These are phyloP conservation scores for Ligdia adustata DNA, from an alignment of 2,888 invertebrate species.

Conservation along the genomic window DNA sequence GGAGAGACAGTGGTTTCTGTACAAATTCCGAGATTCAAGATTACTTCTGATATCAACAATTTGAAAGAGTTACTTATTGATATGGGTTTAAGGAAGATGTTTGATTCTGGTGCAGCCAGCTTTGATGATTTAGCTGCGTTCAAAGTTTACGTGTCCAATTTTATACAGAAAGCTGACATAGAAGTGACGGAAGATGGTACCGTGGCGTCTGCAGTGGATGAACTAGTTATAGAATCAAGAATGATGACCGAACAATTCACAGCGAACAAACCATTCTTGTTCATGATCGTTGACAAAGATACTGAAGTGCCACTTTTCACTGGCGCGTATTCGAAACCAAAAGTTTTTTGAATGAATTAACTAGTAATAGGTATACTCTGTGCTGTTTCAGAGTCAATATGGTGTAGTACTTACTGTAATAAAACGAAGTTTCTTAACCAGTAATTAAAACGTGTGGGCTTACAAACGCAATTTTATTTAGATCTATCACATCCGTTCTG, in stretches of 20 bases:
- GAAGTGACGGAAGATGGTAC: slow-evolving; percentile 71
- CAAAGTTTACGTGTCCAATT: slow-evolving; percentile 54
- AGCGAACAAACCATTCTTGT: slow-evolving; percentile 68
- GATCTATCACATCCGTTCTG: too few relatives aligned
- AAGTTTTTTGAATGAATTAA: slow-evolving; percentile 43
- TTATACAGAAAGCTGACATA: slow-evolving; percentile 70
- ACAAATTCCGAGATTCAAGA: slow-evolving; percentile 84
- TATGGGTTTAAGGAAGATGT: slow-evolving; percentile 66
- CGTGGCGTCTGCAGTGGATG: slow-evolving; percentile 52
- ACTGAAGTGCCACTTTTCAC: slow-evolving; percentile 59
- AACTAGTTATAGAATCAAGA: slow-evolving; percentile 45
- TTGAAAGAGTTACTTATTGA: slow-evolving; percentile 70
- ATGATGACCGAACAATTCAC: slow-evolving; percentile 47
- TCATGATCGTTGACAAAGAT: slow-evolving; percentile 65
- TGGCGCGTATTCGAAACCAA: slow-evolving; percentile 71
- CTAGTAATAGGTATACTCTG: too few relatives aligned
- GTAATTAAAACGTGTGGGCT: too few relatives aligned
- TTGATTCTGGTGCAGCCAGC: slow-evolving; percentile 50
- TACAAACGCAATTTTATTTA: too few relatives aligned
- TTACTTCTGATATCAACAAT: slow-evolving; percentile 74
- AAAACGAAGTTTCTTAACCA: too few relatives aligned
- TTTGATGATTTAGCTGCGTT: slow-evolving; percentile 53
- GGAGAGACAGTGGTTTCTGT: slow-evolving; percentile 75
- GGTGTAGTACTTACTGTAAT: too few relatives aligned
- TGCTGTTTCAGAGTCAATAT: too few relatives aligned